Percentiles rank a stretch among this genome's conserved stretches.
These are phyloP conservation scores for Eupithecia tripunctaria DNA, from an alignment of 2,888 invertebrate species.

Conservation along the genomic window DNA sequence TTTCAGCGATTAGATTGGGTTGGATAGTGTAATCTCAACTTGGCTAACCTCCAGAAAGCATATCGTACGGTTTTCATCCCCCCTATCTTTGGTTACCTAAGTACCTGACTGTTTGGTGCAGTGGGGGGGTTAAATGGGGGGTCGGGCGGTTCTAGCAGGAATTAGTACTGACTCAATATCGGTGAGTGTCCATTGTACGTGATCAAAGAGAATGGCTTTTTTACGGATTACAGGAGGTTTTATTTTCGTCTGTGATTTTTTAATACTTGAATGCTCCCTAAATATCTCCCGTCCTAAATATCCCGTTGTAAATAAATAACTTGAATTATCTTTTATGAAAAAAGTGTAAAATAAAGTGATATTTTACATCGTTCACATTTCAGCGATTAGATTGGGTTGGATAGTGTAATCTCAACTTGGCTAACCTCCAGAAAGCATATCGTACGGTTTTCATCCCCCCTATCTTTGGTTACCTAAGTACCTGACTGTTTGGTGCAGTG, in stretches of 20 bases:
- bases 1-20: not conserved
- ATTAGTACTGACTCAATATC: too few species aligned
- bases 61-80: conserved; percentile 13
- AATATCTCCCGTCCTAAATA: too few species aligned
- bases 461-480: not conserved
- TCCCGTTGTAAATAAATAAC: too few species aligned
- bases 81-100: not conserved
- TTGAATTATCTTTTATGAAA: too few species aligned
- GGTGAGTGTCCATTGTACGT: not conserved
- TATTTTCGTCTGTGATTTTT: too few species aligned
- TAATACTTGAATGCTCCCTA: too few species aligned
- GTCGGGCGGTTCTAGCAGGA: not conserved
- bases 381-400: not conserved
- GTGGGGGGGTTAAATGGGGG: not conserved
- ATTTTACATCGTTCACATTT: not conserved
- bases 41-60: conserved; percentile 30
- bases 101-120: not conserved
- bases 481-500: not conserved
- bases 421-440: conserved; percentile 26
- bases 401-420: conserved; percentile 19
- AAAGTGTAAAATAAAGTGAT: not conserved
- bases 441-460: conserved; percentile 10
- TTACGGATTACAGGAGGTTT: too few species aligned
- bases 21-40: conserved; percentile 10
- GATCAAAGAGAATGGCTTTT: not conserved